phyloP scores from a whole-genome alignment of 2,113 vertebrate genomes.

The Rhabdornis inornatus region DNA sequence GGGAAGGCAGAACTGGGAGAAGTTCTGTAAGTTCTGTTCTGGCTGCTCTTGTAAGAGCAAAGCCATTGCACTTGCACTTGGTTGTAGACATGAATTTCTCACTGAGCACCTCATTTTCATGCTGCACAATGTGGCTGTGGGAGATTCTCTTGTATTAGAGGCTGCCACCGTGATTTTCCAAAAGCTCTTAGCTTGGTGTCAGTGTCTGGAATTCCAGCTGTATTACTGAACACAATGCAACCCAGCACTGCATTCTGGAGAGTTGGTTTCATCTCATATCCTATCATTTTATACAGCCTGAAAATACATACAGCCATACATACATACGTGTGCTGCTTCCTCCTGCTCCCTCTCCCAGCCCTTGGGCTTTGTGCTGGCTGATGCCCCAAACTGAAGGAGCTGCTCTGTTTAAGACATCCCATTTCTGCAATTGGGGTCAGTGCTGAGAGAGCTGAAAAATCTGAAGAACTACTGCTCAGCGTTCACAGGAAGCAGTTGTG shows the following conservation, averaged over 20 bases:
- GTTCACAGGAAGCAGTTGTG: background rate
- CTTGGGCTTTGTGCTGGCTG: background rate
- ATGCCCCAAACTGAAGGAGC: background rate
- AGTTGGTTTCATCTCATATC: background rate
- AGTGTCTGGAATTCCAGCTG: background rate
- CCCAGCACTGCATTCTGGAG: background rate
- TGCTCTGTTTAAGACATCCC: background rate
- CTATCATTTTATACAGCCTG: background rate
- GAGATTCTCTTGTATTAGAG: no score
- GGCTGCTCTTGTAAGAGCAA: background rate
- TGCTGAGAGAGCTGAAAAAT: background rate
- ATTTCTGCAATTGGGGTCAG: background rate
- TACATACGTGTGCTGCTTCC: background rate
- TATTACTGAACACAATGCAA: background rate
- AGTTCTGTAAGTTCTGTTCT: no score
- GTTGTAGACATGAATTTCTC: background rate
- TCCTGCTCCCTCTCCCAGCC: background rate
- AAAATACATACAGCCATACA: background rate
- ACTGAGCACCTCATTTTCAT: background rate
- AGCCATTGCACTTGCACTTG: background rate
- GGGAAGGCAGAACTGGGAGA: background rate
- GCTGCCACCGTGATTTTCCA: background rate
- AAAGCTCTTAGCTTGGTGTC: background rate
- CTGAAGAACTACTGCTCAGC: background rate
- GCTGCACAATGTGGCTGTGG: background rate